These are phyloP conservation scores for Germaria angustata DNA, from an alignment of 2,888 invertebrate genomes.

Conservation along the genomic window DNA sequence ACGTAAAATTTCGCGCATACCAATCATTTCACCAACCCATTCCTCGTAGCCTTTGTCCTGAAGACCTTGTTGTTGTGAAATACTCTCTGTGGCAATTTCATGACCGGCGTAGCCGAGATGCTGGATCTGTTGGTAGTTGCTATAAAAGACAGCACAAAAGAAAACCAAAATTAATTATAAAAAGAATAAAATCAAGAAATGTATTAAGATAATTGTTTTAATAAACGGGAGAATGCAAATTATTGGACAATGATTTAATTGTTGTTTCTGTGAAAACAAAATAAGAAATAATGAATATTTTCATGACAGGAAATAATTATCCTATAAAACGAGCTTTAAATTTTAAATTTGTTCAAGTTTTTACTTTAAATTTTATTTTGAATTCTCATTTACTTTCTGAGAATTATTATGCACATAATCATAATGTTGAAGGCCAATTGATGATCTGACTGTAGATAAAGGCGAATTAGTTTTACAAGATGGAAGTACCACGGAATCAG, in stretches of 20 bases:
- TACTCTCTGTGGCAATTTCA: slow-evolving; percentile 86
- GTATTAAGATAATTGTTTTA: slow-evolving; percentile 28
- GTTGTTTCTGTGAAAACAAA: slow-evolving; percentile 5
- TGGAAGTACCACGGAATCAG: too few species aligned
- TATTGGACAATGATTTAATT: slow-evolving; percentile 15
- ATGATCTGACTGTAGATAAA: too few species aligned
- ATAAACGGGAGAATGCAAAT: slow-evolving; percentile 9
- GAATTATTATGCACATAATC: too few species aligned
- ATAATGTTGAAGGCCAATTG: too few species aligned
- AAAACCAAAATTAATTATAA: slow-evolving; percentile 39
- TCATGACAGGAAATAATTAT: background rate
- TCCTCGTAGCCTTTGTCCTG: slow-evolving; percentile 95
- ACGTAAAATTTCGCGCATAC: slow-evolving; percentile 92
- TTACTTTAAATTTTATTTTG: too few species aligned
- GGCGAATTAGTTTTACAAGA: too few species aligned
- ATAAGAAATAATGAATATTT: background rate
- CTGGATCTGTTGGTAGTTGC: slow-evolving; percentile 96
- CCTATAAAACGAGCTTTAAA: background rate
- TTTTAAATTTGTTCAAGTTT: background rate
- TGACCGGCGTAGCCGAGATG: slow-evolving; percentile 93
- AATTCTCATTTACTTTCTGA: too few species aligned
- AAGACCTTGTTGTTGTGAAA: slow-evolving; percentile 88
- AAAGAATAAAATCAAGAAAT: slow-evolving; percentile 16
- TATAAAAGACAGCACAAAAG: slow-evolving; percentile 78
- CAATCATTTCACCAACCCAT: slow-evolving; percentile 96